Conservation (phyloP, 2,888 invertebrate genomes). For the Pseudolycoriella hygida region DNA sequence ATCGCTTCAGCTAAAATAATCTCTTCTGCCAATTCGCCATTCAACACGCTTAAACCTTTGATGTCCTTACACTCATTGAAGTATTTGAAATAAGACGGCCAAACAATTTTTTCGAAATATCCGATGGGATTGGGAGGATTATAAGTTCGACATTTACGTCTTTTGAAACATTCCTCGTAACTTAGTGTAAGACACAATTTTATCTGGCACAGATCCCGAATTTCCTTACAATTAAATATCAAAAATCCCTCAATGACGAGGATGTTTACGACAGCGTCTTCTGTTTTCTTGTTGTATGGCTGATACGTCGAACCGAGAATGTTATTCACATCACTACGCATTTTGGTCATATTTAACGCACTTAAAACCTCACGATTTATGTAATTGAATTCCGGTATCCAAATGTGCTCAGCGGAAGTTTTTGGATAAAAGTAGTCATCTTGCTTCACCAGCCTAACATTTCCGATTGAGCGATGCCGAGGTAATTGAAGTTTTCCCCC, state of each 20-base stretch:
- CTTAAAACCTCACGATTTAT: slow-evolving; percentile 59
- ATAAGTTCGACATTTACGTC: slow-evolving; percentile 48
- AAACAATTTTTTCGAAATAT: slow-evolving; percentile 77
- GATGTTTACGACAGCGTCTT: slow-evolving; percentile 28
- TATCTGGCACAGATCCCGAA: slow-evolving; percentile 45
- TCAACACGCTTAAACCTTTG: slow-evolving; percentile 24
- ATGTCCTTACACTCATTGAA: slow-evolving; percentile 28
- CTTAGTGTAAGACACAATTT: slow-evolving; percentile 58
- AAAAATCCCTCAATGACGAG: slow-evolving; percentile 63
- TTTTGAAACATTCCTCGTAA: slow-evolving; percentile 43
- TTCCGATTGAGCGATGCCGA: no score
- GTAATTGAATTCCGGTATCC: slow-evolving; percentile 44
- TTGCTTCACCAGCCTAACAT: slow-evolving; percentile 43
- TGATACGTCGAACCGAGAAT: slow-evolving; percentile 20
- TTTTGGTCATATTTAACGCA: slow-evolving; percentile 52
- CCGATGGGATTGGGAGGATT: slow-evolving; percentile 74
- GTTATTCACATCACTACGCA: slow-evolving; percentile 40
- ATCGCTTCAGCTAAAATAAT: no score
- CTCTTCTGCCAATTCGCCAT: slow-evolving; percentile 24
- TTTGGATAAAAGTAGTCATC: slow-evolving; percentile 57
- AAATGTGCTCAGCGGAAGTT: slow-evolving; percentile 44
- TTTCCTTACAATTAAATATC: slow-evolving; percentile 49
- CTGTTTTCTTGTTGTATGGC: slow-evolving; percentile 5
- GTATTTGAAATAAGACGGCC: slow-evolving; percentile 66
- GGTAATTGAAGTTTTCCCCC: no score